Evolutionary conservation across 2,113 vertebrate species (phyloP).

Genomic region (Serilophus lunatus): DNA sequence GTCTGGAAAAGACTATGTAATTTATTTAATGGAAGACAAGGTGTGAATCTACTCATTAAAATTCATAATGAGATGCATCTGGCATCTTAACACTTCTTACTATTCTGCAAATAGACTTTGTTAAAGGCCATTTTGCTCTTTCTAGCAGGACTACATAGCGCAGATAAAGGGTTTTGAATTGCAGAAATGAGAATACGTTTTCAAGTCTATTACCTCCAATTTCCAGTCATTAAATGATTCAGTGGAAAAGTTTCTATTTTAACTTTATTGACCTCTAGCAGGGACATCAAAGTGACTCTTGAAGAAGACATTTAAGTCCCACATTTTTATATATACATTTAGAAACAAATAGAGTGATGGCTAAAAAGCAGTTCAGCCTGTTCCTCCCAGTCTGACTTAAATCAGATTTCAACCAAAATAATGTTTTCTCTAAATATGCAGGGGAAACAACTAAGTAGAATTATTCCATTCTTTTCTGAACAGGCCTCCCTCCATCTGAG

Average conservation of each 20-base stretch:
- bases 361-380: background rate
- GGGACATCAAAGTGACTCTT: background rate
- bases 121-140: slow-evolving; percentile 46
- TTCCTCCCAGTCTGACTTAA: background rate
- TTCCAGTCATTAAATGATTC: slow-evolving; percentile 62
- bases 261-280: slow-evolving; percentile 50
- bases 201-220: slow-evolving; percentile 53
- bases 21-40: slow-evolving; percentile 39
- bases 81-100: slow-evolving; percentile 34
- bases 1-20: slow-evolving; percentile 40
- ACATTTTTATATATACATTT: background rate
- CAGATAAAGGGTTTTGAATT: slow-evolving; percentile 31
- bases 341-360: background rate
- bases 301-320: background rate
- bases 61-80: slow-evolving; percentile 37
- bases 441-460: background rate
- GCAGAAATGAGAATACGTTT: slow-evolving; percentile 20
- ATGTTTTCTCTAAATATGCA: background rate
- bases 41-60: slow-evolving; percentile 41
- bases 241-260: slow-evolving; percentile 40
- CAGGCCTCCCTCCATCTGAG: background rate
- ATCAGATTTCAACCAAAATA: background rate
- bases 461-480: background rate
- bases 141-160: slow-evolving; percentile 41
- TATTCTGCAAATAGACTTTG: slow-evolving; percentile 43